Conservation (phyloP, 2,113 vertebrate species). For the Atrichornis clamosus region DNA sequence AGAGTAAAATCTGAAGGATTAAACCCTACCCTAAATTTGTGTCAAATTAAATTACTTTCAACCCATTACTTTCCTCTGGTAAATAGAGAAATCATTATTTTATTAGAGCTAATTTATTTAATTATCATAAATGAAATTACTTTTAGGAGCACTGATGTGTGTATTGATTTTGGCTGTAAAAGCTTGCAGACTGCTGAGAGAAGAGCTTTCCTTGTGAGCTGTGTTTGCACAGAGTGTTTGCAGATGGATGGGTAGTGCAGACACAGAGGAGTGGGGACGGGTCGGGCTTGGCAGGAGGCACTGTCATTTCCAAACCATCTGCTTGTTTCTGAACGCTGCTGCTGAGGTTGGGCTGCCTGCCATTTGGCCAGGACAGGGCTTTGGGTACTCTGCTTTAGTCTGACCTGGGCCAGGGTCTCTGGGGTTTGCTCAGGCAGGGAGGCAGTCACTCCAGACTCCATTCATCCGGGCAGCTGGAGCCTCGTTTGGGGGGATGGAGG, state of each 20-base stretch:
- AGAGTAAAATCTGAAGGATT: background rate
- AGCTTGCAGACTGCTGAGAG: background rate
- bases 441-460: background rate
- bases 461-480: background rate
- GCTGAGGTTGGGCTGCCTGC: background rate
- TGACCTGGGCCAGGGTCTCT: background rate
- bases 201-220: constrained; percentile 1
- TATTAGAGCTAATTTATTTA: constrained; percentile 32
- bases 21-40: background rate
- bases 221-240: background rate
- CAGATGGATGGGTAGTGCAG: background rate
- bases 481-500: background rate
- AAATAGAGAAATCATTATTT: constrained; percentile 35
- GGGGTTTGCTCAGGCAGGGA: background rate
- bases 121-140: constrained; percentile 31
- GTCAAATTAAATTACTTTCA: background rate
- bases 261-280: background rate
- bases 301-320: background rate
- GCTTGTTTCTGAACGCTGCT: background rate
- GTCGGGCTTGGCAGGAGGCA: background rate
- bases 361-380: background rate
- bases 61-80: constrained; percentile 9
- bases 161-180: constrained; percentile 39
- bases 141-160: background rate
- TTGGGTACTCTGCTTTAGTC: background rate